Percentiles rank a stretch among this genome's conserved stretches.
Conservation (phyloP, 2,797 vertebrate genomes). For the Florisuga fusca region DNA sequence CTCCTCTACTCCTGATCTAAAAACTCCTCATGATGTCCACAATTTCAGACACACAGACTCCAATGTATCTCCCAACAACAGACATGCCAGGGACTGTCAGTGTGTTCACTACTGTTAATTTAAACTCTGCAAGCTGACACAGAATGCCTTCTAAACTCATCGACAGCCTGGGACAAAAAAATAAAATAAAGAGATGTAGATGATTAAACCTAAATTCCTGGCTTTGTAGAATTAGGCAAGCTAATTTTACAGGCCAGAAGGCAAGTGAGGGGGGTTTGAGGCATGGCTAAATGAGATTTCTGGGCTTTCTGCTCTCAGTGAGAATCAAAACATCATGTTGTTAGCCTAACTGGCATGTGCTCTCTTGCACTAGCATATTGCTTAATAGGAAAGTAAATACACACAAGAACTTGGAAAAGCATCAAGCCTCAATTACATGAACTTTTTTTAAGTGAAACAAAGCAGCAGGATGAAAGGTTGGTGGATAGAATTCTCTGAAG, state of each 20-base stretch:
- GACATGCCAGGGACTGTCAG: background rate
- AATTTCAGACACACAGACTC: background rate
- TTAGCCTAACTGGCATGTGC: background rate
- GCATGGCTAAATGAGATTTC: background rate
- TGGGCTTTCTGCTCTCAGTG: background rate
- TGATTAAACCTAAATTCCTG: background rate
- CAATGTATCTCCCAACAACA: accelerated
- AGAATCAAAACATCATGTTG: background rate
- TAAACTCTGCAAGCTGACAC: background rate
- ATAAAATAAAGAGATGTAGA: background rate
- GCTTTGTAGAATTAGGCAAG: background rate
- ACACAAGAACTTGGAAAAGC: background rate
- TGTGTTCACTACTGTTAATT: background rate
- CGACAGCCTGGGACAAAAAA: background rate
- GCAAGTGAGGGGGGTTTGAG: background rate
- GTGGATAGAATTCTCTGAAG: background rate
- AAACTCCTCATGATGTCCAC: background rate
- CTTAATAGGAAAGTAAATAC: background rate
- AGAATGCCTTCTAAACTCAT: background rate
- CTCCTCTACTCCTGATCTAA: accelerated
- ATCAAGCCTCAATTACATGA: background rate
- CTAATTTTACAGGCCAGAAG: background rate
- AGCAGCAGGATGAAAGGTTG: background rate
- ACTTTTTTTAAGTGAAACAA: background rate
- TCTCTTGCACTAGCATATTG: background rate